Conservation (phyloP, 2,888 invertebrate genomes). For the Litoditis marina region DNA sequence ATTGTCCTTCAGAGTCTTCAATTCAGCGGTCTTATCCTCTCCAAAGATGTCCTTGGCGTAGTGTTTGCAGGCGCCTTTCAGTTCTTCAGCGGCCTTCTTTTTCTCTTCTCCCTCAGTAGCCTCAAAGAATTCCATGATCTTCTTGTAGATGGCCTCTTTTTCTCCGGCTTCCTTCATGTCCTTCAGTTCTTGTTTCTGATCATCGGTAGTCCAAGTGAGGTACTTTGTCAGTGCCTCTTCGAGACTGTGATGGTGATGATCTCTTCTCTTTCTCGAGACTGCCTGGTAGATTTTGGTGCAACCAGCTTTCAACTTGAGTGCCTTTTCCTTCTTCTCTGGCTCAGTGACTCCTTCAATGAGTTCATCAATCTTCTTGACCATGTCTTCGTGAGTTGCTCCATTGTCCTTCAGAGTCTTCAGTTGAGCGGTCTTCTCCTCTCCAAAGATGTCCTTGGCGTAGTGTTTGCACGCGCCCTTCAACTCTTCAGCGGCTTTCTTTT, state of each 20-base stretch:
- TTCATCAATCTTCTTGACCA: constrained; percentile 20
- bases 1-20: constrained; percentile 40
- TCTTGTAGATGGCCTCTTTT: constrained; percentile 18
- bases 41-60: constrained; percentile 36
- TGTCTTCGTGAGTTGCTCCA: constrained; percentile 26
- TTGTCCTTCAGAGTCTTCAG: constrained; percentile 37
- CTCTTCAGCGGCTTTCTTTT: constrained; percentile 17
- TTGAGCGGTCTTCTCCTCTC: constrained; percentile 33
- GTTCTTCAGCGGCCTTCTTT: constrained; percentile 20
- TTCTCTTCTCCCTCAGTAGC: constrained; percentile 13
- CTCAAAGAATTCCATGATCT: constrained; percentile 26
- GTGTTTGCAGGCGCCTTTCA: constrained; percentile 32
- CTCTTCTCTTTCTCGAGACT: constrained; percentile 21
- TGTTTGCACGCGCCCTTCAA: constrained; percentile 26
- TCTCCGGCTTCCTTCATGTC: constrained; percentile 13
- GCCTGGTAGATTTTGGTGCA: constrained; percentile 28
- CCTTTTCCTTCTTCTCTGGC: constrained; percentile 16
- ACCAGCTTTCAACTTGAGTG: constrained; percentile 1
- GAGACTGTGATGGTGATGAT: constrained; percentile 16
- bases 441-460: constrained; percentile 32
- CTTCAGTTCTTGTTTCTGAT: constrained; percentile 35
- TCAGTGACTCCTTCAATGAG: constrained; percentile 12
- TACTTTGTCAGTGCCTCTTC: constrained; percentile 21
- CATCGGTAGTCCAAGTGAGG: constrained; percentile 32
- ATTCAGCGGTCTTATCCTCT: constrained; percentile 31